Percentiles rank a stretch among this genome's conserved stretches.
phyloP scores from a whole-genome alignment of 1,140 invertebrate species.

The Magallana gigas region DNA sequence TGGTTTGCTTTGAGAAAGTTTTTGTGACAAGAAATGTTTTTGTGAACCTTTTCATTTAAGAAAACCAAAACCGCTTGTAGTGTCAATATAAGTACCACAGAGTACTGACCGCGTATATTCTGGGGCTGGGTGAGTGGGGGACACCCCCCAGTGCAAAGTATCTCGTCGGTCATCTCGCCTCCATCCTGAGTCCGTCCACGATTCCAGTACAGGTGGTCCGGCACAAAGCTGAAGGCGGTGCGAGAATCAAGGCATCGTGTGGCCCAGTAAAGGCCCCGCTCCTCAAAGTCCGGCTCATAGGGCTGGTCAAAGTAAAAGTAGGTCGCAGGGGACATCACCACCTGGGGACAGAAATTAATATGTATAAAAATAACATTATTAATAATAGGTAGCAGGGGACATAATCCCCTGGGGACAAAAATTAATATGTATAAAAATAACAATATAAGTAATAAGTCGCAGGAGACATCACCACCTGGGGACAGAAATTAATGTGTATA shows the following conservation, averaged over 20 bases:
- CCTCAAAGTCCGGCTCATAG: slow-evolving; percentile 75
- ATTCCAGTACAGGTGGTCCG: slow-evolving; percentile 68
- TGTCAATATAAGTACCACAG: too few species aligned
- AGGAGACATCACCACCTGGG: slow-evolving; percentile 2
- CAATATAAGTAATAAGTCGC: too few species aligned
- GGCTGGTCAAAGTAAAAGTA: slow-evolving; percentile 76
- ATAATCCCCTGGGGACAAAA: neutral
- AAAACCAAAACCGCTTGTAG: too few species aligned
- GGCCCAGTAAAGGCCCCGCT: slow-evolving; percentile 75
- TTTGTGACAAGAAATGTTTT: too few species aligned
- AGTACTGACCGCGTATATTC: slow-evolving; percentile 39
- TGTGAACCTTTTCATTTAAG: too few species aligned
- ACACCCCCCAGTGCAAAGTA: slow-evolving; percentile 12
- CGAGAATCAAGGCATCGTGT: slow-evolving; percentile 66
- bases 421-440: too few species aligned
- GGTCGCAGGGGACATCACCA: slow-evolving; percentile 58
- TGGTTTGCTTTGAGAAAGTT: too few species aligned
- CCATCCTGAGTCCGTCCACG: slow-evolving; percentile 41
- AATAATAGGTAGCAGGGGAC: neutral
- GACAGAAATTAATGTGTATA: too few species aligned
- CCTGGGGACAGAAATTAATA: neutral
- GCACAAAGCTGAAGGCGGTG: slow-evolving; percentile 57
- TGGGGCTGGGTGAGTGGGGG: neutral
- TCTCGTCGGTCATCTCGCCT: neutral
- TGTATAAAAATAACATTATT: too few species aligned